phyloP scores from a whole-genome alignment of 2,888 invertebrate genomes.

The Pachycephus smyrnensis region DNA sequence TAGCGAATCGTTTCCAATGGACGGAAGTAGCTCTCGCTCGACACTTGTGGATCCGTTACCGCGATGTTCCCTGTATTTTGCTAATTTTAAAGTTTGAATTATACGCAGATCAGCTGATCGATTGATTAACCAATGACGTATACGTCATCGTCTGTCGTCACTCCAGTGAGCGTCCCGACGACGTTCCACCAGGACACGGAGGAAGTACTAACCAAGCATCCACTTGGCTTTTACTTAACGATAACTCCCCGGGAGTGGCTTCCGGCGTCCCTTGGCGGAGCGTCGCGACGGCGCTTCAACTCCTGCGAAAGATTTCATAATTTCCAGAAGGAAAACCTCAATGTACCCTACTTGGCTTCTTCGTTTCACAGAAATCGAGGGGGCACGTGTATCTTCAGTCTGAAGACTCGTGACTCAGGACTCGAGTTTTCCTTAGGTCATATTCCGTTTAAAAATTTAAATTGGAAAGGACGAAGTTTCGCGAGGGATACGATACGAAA shows the following conservation, averaged over 20 bases:
- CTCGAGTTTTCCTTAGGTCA: background rate
- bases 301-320: background rate
- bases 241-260: too few relatives aligned
- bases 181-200: background rate
- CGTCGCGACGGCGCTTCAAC: background rate
- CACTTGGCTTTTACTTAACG: too few relatives aligned
- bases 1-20: background rate
- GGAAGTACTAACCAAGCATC: too few relatives aligned
- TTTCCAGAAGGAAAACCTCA: background rate
- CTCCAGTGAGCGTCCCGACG: background rate
- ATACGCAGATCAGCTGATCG: background rate
- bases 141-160: background rate
- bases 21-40: background rate
- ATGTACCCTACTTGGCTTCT: background rate
- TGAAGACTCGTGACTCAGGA: background rate
- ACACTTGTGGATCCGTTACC: background rate
- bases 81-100: background rate
- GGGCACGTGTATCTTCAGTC: background rate
- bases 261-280: too few relatives aligned
- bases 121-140: background rate
- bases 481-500: background rate
- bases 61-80: background rate
- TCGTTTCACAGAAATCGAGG: background rate
- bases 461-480: background rate
- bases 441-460: background rate